Evolutionary conservation across 2,797 vertebrate species (phyloP).

Genomic region (Hoplostethus mediterraneus): DNA sequence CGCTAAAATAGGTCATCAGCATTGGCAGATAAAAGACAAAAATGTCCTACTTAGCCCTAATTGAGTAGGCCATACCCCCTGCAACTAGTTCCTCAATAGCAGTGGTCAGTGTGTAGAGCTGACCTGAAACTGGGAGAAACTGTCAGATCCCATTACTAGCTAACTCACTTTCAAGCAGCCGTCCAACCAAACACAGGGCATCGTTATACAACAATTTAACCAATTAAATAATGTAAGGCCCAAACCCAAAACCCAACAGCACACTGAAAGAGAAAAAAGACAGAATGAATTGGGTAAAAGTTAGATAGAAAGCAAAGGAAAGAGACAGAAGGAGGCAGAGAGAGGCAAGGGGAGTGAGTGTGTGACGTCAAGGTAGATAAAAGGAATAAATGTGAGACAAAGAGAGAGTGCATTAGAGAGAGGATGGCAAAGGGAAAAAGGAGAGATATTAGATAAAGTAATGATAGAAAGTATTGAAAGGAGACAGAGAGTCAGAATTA

Average conservation of each 20-base stretch:
- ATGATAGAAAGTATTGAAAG: constrained; percentile 56
- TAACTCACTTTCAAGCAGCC: constrained; percentile 32
- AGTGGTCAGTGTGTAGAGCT: constrained; percentile 22
- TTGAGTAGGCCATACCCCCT: constrained; percentile 37
- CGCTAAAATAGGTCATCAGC: constrained; percentile 62
- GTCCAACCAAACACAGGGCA: constrained; percentile 16
- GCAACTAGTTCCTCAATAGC: constrained; percentile 30
- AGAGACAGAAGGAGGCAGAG: constrained; percentile 39
- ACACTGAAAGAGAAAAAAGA: constrained; percentile 39
- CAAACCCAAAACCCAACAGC: constrained; percentile 40
- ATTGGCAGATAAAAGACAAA: constrained; percentile 58
- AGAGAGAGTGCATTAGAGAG: constrained; percentile 54
- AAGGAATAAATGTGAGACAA: constrained; percentile 56
- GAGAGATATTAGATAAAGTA: constrained; percentile 59
- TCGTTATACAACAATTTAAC: background rate
- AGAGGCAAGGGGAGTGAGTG: constrained; percentile 21
- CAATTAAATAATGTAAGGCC: constrained; percentile 36
- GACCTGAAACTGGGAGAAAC: constrained; percentile 34
- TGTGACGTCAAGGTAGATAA: constrained; percentile 56
- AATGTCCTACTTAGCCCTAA: constrained; percentile 60
- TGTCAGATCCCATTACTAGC: constrained; percentile 10
- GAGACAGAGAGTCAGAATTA: constrained; percentile 39
- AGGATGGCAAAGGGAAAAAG: constrained; percentile 48
- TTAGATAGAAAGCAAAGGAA: constrained; percentile 49
- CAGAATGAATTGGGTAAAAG: constrained; percentile 36